These are phyloP conservation scores for Micrastur ruficollis DNA, from an alignment of 2,797 vertebrate species.

Conservation along the genomic window DNA sequence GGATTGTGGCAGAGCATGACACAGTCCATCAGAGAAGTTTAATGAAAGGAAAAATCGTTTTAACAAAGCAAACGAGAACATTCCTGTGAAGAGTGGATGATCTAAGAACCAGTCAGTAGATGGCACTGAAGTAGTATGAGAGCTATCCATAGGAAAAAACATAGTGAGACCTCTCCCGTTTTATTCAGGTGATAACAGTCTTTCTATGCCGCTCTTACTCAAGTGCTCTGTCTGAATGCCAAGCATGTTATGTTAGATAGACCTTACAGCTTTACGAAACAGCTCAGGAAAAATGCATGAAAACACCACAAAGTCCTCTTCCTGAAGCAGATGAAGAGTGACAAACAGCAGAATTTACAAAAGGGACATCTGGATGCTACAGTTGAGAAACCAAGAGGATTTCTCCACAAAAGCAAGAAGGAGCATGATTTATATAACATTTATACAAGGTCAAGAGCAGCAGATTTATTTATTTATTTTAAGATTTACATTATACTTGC, in stretches of 20 bases:
- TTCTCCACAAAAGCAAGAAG: background rate
- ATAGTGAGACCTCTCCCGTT: background rate
- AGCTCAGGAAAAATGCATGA: background rate
- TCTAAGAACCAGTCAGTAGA: background rate
- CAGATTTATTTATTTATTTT: background rate
- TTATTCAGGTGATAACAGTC: background rate
- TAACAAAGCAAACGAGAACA: background rate
- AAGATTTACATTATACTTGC: background rate
- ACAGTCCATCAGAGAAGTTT: background rate
- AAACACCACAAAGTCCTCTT: background rate
- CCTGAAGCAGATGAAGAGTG: background rate
- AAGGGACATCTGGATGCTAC: background rate
- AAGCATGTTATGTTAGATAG: background rate
- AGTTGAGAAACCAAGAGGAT: background rate
- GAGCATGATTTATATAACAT: background rate
- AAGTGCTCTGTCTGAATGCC: background rate
- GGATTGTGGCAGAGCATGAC: background rate
- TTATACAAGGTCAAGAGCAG: background rate
- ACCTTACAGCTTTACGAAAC: background rate
- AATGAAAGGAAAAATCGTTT: background rate
- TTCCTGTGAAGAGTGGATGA: background rate
- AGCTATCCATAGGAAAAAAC: background rate
- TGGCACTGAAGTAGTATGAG: background rate
- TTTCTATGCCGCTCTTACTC: background rate
- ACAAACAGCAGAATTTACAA: background rate